Percentiles rank a stretch among this genome's conserved stretches.
These are phyloP conservation scores for Scaptomyza pallida DNA, from an alignment of 1,140 invertebrate genomes.

Conservation along the genomic window DNA sequence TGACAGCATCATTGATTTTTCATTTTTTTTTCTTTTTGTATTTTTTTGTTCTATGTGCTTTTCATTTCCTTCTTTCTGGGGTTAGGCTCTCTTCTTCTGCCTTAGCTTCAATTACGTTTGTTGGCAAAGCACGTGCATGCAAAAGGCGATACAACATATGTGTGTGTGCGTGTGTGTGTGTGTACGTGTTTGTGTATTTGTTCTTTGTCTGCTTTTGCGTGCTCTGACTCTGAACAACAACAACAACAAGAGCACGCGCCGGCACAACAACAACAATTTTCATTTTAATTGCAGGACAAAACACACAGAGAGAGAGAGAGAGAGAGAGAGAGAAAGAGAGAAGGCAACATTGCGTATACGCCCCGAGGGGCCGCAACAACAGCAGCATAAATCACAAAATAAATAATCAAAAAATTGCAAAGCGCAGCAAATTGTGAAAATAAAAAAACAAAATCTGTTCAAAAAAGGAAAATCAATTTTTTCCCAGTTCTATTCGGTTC, in stretches of 20 bases:
- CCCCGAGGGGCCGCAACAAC: constrained; percentile 42
- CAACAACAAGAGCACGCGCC: constrained; percentile 27
- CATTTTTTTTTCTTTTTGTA: constrained; percentile 42
- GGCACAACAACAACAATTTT: constrained; percentile 65
- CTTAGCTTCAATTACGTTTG: constrained; percentile 47
- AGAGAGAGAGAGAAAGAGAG: not conserved
- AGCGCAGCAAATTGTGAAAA: constrained; percentile 8
- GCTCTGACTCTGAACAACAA: constrained; percentile 43
- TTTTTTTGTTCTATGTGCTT: constrained; percentile 8
- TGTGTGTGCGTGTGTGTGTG: constrained; percentile 12
- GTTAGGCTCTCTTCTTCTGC: not conserved
- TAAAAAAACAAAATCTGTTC: constrained; percentile 6
- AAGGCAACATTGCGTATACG: constrained; percentile 39
- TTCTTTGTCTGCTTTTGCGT: constrained; percentile 16
- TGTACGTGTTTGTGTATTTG: constrained; percentile 12
- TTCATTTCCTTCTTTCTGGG: not conserved
- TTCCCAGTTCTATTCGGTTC: constrained; percentile 10
- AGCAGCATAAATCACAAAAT: constrained; percentile 47
- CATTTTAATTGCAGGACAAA: constrained; percentile 68
- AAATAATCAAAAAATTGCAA: constrained; percentile 25
- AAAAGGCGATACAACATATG: constrained; percentile 34
- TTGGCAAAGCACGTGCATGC: constrained; percentile 70
- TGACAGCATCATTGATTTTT: constrained; percentile 82
- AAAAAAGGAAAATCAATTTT: not conserved
- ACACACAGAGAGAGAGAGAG: not conserved